phyloP scores from a whole-genome alignment of 1,140 invertebrate species.

The Cyclargus thomasi region DNA sequence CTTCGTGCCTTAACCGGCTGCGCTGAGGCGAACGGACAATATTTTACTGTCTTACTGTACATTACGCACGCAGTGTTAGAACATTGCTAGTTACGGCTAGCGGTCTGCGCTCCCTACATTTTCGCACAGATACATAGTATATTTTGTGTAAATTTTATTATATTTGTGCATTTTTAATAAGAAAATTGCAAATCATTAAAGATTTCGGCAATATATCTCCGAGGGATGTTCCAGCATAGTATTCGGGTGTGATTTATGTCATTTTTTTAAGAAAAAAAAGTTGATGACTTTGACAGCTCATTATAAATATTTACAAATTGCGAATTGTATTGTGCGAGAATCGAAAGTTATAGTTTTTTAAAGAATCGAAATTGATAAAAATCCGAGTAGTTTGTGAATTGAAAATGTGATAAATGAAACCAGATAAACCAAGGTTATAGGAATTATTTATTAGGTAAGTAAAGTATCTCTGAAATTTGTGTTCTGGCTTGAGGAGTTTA shows the following conservation, averaged over 20 bases:
- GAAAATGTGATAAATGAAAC: not conserved
- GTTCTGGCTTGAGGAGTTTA: not conserved
- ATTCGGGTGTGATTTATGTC: constrained; percentile 13
- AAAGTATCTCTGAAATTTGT: not conserved
- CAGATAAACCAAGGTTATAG: not conserved
- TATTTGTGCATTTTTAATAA: not conserved
- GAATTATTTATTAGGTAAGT: constrained; percentile 13
- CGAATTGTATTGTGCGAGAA: not conserved
- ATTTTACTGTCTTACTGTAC: constrained; percentile 53
- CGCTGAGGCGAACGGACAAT: constrained; percentile 45
- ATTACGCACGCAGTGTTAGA: constrained; percentile 63
- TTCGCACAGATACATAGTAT: constrained; percentile 6
- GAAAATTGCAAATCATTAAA: not conserved
- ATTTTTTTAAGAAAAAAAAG: constrained; percentile 21
- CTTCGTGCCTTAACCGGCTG: constrained; percentile 48
- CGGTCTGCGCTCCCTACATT: constrained; percentile 35
- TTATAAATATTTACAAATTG: constrained; percentile 54
- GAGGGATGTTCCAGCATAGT: constrained; percentile 18
- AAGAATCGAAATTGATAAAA: not conserved
- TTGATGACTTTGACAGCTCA: constrained; percentile 56
- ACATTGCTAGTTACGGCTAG: constrained; percentile 53
- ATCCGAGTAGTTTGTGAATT: not conserved
- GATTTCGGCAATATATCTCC: not conserved
- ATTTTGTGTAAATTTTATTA: not conserved
- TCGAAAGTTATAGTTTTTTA: not conserved